phyloP scores from a whole-genome alignment of 2,888 invertebrate genomes.

The Panopea generosa region DNA sequence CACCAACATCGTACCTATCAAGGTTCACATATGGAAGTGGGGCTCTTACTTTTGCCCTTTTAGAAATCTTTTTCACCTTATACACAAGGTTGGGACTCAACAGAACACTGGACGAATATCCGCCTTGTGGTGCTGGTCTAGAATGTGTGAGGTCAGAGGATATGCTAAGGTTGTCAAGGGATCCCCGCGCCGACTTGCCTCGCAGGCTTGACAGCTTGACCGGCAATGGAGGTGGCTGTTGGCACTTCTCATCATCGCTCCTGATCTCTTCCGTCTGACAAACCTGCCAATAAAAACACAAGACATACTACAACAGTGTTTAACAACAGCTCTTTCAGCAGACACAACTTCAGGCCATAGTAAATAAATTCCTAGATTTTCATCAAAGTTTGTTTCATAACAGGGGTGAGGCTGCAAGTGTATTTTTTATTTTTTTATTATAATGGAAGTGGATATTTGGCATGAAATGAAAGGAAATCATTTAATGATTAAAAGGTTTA shows the following conservation, averaged over 20 bases:
- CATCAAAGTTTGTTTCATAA: too few relatives aligned
- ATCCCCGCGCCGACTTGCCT: slow-evolving; percentile 37
- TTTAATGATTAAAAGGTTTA: too few relatives aligned
- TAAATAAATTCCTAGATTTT: too few relatives aligned
- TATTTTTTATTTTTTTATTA: too few relatives aligned
- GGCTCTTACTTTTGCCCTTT: slow-evolving; percentile 70
- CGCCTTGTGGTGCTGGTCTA: slow-evolving; percentile 43
- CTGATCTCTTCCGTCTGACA: slow-evolving; percentile 51
- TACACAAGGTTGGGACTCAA: slow-evolving; percentile 73
- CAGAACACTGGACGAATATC: slow-evolving; percentile 61
- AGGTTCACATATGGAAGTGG: slow-evolving; percentile 81
- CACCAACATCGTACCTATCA: slow-evolving; percentile 74
- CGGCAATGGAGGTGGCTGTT: slow-evolving; percentile 66
- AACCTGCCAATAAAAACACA: slow-evolving; percentile 47
- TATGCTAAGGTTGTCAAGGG: slow-evolving; percentile 59
- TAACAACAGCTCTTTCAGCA: too few relatives aligned
- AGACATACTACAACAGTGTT: too few relatives aligned
- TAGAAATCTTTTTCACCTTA: slow-evolving; percentile 74
- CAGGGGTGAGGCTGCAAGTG: too few relatives aligned
- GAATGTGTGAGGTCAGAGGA: slow-evolving; percentile 57
- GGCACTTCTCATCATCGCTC: slow-evolving; percentile 53
- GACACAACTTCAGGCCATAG: too few relatives aligned
- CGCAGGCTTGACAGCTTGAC: slow-evolving; percentile 48
- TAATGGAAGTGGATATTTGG: too few relatives aligned
- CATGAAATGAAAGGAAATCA: too few relatives aligned